Base-by-base conservation (phyloP, 2,113 vertebrate species). In the Spermophilus dauricus region DNA sequence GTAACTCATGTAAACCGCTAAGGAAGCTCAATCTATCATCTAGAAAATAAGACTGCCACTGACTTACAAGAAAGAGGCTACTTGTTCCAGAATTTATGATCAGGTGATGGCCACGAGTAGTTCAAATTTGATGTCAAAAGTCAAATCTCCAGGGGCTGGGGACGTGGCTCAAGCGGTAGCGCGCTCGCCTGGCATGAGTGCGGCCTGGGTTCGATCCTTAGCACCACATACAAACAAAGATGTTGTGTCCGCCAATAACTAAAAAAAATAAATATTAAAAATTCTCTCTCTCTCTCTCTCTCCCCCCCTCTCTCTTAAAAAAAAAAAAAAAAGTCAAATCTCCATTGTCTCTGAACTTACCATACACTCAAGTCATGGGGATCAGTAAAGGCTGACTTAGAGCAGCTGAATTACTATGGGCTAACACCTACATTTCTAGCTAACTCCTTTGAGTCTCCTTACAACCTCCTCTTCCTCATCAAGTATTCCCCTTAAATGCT, bases 321-420 rank as follows among this genome's bases (percentile, higher is more conserved):
- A 37, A 37, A 37, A 37, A 37, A 37, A 37, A 37, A 86, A 75
- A 16, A 8, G 88, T 91, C 61, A 91, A 86, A 53, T 85, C 39
- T 97, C 70, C 42, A 28, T 72, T 94, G 58, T 88, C 90, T 96
- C 84, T 90, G 65, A 87, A 92, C 14, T 70, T 63, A 34, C n/a
- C 26, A 53, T 48, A 65, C 0, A 73, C 26, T 22, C 72, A 96
- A 72, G 61, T 28, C 39, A 89, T 34, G 75, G 13, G 34, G 48
- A 24, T 69, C 76, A 51, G 24, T 48, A 39, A 88, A 65, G 45
- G 70, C 61, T 95, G 37, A 90, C 30, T 69, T 77, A 87, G 7
- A 72, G 90, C 65, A 86, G 75, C 24, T 81, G 39, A 95, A 75
- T 58, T 95, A 83, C 92, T 86, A 42, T n/a, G n/a, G 42, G 20